A percentile compares a stretch with the other conserved stretches of the same genome.
Conservation (phyloP, 2,113 vertebrate genomes). For the Sinosuthora webbiana region DNA sequence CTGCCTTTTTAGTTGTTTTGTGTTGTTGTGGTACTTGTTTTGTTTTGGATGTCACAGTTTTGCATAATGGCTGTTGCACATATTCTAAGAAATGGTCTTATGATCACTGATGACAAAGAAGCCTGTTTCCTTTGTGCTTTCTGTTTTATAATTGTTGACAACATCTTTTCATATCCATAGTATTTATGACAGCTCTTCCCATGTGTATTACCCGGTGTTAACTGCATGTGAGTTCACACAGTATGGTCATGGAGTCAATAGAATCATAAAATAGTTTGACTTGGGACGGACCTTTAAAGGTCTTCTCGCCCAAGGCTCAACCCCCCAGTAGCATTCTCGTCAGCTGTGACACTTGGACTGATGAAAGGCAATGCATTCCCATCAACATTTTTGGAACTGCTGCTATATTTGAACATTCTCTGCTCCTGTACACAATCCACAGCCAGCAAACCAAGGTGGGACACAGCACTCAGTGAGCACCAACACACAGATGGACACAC, state of each 20-base stretch:
- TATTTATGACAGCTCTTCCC: neutral
- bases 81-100: neutral
- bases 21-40: neutral
- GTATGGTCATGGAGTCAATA: neutral
- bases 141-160: neutral
- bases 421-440: neutral
- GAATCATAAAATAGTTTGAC: neutral
- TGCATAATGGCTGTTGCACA: neutral
- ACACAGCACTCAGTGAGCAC: fast-evolving
- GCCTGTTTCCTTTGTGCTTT: neutral
- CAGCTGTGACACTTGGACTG: neutral
- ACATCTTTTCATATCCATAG: neutral
- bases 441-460: neutral
- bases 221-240: neutral
- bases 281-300: neutral
- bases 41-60: neutral
- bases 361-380: neutral
- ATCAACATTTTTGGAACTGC: neutral
- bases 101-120: neutral
- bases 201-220: neutral
- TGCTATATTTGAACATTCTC: neutral
- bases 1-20: neutral
- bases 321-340: neutral
- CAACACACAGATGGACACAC: neutral
- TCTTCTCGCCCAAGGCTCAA: neutral